Evolutionary conservation across 2,888 invertebrate genomes (phyloP).

Genomic region (Ceraclea dissimilis): DNA sequence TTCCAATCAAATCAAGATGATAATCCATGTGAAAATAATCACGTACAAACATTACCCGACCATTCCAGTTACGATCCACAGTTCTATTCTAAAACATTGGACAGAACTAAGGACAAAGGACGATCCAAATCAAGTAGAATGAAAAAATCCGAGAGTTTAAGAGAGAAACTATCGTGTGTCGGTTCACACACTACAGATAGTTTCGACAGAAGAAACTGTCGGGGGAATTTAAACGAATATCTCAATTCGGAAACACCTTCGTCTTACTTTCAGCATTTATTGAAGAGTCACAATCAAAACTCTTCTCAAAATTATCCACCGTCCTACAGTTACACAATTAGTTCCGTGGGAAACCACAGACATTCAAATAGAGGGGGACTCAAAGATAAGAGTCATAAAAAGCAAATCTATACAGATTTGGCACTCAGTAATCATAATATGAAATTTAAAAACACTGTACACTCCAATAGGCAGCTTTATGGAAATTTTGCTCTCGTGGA

Average conservation of each 20-base stretch:
- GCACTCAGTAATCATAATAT: conserved; percentile 50
- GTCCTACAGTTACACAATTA: conserved; percentile 22
- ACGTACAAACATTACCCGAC: conserved; percentile 42
- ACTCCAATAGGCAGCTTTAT: conserved; percentile 50
- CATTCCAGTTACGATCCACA: conserved; percentile 41
- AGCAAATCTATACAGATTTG: conserved; percentile 48
- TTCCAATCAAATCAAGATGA: conserved; percentile 53
- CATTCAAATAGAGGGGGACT: conserved; percentile 4
- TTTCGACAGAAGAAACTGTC: conserved; percentile 40
- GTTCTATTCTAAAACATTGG: conserved; percentile 45
- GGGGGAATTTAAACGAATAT: conserved; percentile 28
- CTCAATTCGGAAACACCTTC: conserved; percentile 13
- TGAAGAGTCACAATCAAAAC: conserved; percentile 12
- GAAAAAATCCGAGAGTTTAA: conserved; percentile 46
- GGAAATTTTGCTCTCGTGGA: conserved; percentile 44
- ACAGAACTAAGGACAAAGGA: conserved; percentile 43
- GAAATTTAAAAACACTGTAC: conserved; percentile 51
- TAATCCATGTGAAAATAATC: conserved; percentile 44
- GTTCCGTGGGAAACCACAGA: conserved; percentile 13
- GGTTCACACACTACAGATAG: conserved; percentile 40
- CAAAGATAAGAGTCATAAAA: conserved; percentile 37
- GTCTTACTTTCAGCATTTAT: conserved; percentile 22
- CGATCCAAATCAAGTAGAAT: conserved; percentile 41
- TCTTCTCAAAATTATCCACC: conserved; percentile 19
- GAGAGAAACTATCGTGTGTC: conserved; percentile 46